Base-by-base conservation (phyloP, 2,888 invertebrate genomes). In the Brachycybe producta region DNA sequence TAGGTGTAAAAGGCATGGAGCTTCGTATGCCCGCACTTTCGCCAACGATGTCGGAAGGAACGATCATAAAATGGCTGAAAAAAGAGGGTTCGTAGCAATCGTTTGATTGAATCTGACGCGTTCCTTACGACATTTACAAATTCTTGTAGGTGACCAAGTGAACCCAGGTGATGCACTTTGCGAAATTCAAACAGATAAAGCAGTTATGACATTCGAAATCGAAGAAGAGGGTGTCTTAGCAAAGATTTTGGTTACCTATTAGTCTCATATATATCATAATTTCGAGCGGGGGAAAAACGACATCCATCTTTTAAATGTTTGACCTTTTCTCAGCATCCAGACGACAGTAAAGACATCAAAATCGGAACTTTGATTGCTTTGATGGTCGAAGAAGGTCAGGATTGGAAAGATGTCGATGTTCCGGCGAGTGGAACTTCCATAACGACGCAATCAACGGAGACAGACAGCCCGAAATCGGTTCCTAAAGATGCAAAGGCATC, bases 181-280 rank as follows among this genome's bases (percentile, higher is more conserved):
- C 61, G 78, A 79, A 56, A 75, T 78, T 59, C 75, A 78, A 61
- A 78, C 78, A 1, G 78, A 78, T 61, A 78, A 78, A 63, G 77
- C 78, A 49, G 71, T 77, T 2, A 70, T 78, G 57, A 66, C 73
- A 2, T 67, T 77, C 59, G 77, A 78, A 59, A 65, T 65, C 36
- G 78, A 78, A 52, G 78, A 78, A 54, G 76, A 77, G 55, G 73
- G 75, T 21, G 64, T 73, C 45, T 59, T 78, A n/a, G 77, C 77
- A 5, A 77, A 77, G 64, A 77, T 78, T 56, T 59, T 77, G 58
- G 74, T 76, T 43, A 43, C 7, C 15, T 26, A 27, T 26, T 15
- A 3, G 8, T 8, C 15, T 19, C 19, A 3, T 15, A 35, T 17
- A 3, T 35, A 30, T 30, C n/a, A 11, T n/a, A 13, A 8, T n/a